phyloP scores from a whole-genome alignment of 1,140 invertebrate species.

The Scylla paramamosain region DNA sequence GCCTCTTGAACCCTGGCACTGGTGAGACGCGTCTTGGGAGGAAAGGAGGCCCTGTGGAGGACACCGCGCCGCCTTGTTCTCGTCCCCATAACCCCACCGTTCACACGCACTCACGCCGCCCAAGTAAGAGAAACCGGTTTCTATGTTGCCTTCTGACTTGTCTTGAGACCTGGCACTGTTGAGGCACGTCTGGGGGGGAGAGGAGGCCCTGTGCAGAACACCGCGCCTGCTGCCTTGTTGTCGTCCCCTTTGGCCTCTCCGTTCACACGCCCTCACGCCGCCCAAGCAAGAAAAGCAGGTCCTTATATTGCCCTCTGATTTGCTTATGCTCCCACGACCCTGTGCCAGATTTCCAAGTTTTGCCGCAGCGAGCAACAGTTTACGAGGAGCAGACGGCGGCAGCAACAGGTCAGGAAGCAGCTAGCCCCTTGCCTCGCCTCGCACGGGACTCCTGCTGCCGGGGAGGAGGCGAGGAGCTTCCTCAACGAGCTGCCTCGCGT shows the following conservation, averaged over 20 bases:
- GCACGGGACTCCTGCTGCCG: too few species aligned
- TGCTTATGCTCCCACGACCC: not conserved
- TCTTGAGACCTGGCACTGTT: not conserved
- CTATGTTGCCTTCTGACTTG: not conserved
- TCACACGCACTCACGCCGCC: not conserved
- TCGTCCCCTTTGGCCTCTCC: not conserved
- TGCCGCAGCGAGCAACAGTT: conserved; percentile 1
- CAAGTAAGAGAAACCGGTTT: not conserved
- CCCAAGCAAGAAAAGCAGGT: not conserved
- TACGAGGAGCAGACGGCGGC: not conserved
- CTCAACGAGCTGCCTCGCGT: too few species aligned
- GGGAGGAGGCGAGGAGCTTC: too few species aligned
- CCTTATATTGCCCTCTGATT: not conserved
- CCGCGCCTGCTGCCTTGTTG: not conserved
- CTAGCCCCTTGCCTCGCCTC: too few species aligned
- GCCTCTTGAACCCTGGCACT: not conserved
- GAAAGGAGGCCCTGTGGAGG: not conserved
- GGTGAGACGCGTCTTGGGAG: not conserved
- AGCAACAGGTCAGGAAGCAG: not conserved
- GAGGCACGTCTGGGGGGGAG: not conserved
- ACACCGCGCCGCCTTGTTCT: not conserved
- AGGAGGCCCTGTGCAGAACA: not conserved
- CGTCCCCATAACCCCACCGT: not conserved
- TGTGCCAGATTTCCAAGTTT: conserved; percentile 3
- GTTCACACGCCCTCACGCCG: not conserved